A percentile compares a stretch with the other conserved stretches of the same genome.
phyloP scores from a whole-genome alignment of 1,140 invertebrate species.

The Trachymyrmex cornetzi region DNA sequence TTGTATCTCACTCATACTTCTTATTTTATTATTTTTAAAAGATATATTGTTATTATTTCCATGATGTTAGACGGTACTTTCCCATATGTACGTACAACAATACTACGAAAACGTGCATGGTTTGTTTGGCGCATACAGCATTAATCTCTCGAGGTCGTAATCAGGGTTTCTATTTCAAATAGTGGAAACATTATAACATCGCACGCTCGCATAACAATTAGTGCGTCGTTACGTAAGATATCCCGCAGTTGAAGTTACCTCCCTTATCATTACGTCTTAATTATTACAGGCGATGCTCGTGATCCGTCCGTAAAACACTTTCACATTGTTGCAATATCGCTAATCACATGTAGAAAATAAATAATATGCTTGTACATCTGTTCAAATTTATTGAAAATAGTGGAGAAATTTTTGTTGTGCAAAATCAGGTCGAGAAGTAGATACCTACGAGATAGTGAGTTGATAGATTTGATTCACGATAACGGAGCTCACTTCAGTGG shows the following conservation, averaged over 20 bases:
- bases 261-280: conserved; percentile 45
- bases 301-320: not conserved
- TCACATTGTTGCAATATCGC: conserved; percentile 3
- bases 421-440: not conserved
- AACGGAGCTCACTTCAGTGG: not conserved
- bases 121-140: not conserved
- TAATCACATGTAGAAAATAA: not conserved
- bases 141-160: conserved; percentile 24
- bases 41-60: conserved; percentile 19
- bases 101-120: not conserved
- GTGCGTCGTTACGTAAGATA: conserved; percentile 3
- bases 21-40: not conserved
- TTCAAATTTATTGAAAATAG: not conserved
- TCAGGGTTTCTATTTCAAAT: conserved; percentile 14
- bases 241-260: conserved; percentile 9
- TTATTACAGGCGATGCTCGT: not conserved
- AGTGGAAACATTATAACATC: conserved; percentile 28
- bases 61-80: not conserved
- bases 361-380: not conserved
- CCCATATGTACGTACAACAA: not conserved
- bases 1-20: not conserved
- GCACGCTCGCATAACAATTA: conserved; percentile 34
- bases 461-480: not conserved
- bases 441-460: not conserved
- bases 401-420: not conserved